Conservation (phyloP, 2,113 vertebrate genomes). For the Mustela nigripes region DNA sequence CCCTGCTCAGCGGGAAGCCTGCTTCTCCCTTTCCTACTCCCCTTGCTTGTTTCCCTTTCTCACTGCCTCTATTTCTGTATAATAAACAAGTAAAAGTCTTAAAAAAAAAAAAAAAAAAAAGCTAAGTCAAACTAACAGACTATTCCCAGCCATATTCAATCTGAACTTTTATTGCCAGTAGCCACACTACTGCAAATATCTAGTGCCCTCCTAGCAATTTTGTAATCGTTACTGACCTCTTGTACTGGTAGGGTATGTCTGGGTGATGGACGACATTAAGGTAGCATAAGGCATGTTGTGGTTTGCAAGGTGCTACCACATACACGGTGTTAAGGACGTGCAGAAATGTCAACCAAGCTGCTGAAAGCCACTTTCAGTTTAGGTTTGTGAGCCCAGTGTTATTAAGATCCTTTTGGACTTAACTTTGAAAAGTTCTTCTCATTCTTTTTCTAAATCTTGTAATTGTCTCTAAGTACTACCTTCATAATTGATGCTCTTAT, state of each 20-base stretch:
- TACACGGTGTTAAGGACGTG: neutral
- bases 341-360: neutral
- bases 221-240: neutral
- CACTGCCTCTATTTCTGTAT: too few species aligned
- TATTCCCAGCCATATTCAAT: neutral
- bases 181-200: neutral
- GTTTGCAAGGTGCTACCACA: neutral
- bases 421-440: constrained; percentile 41
- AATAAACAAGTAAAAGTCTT: too few species aligned
- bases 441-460: constrained; percentile 62
- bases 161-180: neutral
- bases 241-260: neutral
- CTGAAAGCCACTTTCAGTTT: neutral
- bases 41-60: too few species aligned
- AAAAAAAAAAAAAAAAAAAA: neutral
- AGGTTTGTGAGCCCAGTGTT: neutral
- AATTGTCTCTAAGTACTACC: constrained; percentile 54
- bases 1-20: too few species aligned
- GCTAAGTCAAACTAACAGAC: neutral
- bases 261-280: neutral
- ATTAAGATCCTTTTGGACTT: neutral
- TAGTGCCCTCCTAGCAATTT: neutral
- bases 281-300: neutral
- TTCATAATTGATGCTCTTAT: constrained; percentile 48
- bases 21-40: too few species aligned